Percentiles rank a stretch among this genome's conserved stretches.
phyloP scores from a whole-genome alignment of 2,797 vertebrate species.

The Diglossa cyanea region DNA sequence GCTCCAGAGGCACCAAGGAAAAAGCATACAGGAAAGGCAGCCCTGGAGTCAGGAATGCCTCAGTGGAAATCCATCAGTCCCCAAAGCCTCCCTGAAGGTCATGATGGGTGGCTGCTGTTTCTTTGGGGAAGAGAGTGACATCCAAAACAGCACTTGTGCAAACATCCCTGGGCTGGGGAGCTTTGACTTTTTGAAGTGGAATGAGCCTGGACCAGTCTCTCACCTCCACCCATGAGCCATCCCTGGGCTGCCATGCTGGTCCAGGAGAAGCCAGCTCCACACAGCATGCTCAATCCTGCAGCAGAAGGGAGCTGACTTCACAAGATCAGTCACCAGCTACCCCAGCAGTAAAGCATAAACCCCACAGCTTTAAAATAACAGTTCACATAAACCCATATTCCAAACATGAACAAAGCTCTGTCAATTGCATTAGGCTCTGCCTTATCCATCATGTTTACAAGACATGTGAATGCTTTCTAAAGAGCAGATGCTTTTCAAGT shows the following conservation, averaged over 20 bases:
- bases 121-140: neutral
- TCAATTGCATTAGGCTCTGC: slow-evolving; percentile 44
- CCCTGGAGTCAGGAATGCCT: neutral
- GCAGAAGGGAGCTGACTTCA: neutral
- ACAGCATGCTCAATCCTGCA: accelerated
- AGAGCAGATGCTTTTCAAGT: slow-evolving; percentile 62
- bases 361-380: neutral
- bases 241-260: neutral
- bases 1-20: neutral
- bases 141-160: neutral
- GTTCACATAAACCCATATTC: neutral
- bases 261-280: neutral
- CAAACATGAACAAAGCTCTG: slow-evolving; percentile 3
- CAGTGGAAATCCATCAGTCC: neutral
- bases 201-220: neutral
- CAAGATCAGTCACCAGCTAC: neutral
- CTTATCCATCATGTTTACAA: slow-evolving; percentile 55
- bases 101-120: neutral
- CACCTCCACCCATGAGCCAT: too few species aligned
- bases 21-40: neutral
- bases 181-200: neutral
- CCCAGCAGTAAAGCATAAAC: neutral
- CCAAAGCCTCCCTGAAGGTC: neutral
- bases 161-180: neutral
- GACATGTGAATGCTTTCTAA: slow-evolving; percentile 15